Base-by-base conservation (phyloP, 1,140 invertebrate genomes). In the Orussus abietinus region DNA sequence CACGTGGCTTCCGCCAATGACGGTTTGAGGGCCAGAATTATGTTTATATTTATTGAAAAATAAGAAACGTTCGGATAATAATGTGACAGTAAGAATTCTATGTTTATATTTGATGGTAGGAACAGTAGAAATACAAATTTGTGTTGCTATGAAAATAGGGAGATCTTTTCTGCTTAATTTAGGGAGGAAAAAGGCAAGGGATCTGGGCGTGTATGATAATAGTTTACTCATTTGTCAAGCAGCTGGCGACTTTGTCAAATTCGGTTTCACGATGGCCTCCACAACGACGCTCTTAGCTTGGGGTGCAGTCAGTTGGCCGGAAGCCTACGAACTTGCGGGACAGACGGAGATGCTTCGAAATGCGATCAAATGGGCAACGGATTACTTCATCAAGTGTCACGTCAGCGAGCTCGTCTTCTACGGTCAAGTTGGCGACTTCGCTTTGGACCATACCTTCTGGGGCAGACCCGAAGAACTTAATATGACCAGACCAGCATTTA, bases 221-320 rank as follows among this genome's bases (percentile, higher is more conserved):
- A 5, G 5, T 21, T 31, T 3, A n/a, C 31, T 26, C 13, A 20
- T 33, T 41, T 41, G 38, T 14, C 9, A n/a, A 14, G 18, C 50
- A 83, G 81, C 80, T 40, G 80, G 78, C 13, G 81, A 84, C 53
- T 77, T 75, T 48, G 79, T 84, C 0, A 84, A 84, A 57, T 83
- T 83, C 46, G 76, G 77, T 0, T 81, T 82, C 40, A 80, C 81
- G 2, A 80, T 82, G 76, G 80, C 80, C 0, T 74, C 65, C 18
- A 73, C 77, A 0, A 79, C 74, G 1, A 82, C 80, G 0, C 39
- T 82, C 3, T 47, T 83, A 12, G 72, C 78, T 0, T 83, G 81
- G 81, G 79, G 81, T 5, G 54, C 77, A 2, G 51, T 81, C 3
- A 76, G 75, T 10, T 81, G 75, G 60, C 60, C 68, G 21, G 64